Evolutionary conservation across 2,888 invertebrate species (phyloP).

Genomic region (Caenorhabditis sulstoni): DNA sequence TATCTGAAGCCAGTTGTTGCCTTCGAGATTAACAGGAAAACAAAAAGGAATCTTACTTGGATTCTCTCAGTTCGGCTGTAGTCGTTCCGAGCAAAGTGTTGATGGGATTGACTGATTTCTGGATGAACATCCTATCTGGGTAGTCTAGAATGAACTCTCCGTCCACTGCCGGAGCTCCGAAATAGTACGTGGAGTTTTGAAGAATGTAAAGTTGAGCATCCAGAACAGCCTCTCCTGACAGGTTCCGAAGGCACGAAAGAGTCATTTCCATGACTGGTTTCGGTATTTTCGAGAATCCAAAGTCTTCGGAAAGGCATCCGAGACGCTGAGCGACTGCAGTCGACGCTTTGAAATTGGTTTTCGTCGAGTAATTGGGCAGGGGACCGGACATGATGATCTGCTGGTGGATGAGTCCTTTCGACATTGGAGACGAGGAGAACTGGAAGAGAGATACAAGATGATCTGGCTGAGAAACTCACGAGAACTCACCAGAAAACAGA

Average conservation of each 20-base stretch:
- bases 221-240: slow-evolving; percentile 7
- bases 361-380: slow-evolving; percentile 1
- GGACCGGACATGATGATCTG: slow-evolving; percentile 53
- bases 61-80: slow-evolving; percentile 28
- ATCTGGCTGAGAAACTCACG: slow-evolving; percentile 36
- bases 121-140: neutral
- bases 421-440: slow-evolving; percentile 21
- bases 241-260: slow-evolving; percentile 23
- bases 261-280: slow-evolving; percentile 3
- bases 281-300: neutral
- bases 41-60: neutral
- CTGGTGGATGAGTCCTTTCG: slow-evolving; percentile 39
- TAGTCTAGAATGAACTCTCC: slow-evolving; percentile 44
- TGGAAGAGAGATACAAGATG: slow-evolving; percentile 29
- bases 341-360: slow-evolving; percentile 29
- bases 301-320: slow-evolving; percentile 20
- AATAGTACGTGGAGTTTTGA: slow-evolving; percentile 14
- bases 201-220: slow-evolving; percentile 15
- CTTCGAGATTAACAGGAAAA: neutral
- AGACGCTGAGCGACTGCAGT: slow-evolving; percentile 8
- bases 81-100: slow-evolving; percentile 55
- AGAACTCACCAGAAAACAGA: slow-evolving; percentile 16
- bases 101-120: slow-evolving; percentile 2
- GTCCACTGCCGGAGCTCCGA: slow-evolving; percentile 38
- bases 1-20: slow-evolving; percentile 8